Evolutionary conservation across 2,797 vertebrate species (phyloP).

Genomic region (Anabas testudineus): DNA sequence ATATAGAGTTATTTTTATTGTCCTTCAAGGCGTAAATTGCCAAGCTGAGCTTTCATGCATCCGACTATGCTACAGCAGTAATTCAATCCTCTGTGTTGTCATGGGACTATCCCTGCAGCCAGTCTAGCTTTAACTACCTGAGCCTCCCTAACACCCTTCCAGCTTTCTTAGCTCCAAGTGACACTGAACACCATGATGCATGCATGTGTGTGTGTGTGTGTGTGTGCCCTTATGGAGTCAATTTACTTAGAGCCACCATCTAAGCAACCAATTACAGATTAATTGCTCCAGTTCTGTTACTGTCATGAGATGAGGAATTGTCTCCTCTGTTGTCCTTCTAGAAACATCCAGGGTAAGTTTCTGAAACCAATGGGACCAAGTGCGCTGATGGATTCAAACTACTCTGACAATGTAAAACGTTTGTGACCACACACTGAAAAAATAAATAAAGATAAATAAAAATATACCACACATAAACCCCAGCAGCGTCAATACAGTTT

Average conservation of each 20-base stretch:
- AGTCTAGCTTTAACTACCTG: slow-evolving; percentile 54
- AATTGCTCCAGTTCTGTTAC: slow-evolving; percentile 30
- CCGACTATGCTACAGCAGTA: slow-evolving; percentile 21
- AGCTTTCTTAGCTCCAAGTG: slow-evolving; percentile 55
- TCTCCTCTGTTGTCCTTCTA: slow-evolving; percentile 36
- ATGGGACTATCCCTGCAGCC: slow-evolving; percentile 40
- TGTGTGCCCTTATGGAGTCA: slow-evolving; percentile 48
- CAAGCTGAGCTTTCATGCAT: slow-evolving; percentile 17
- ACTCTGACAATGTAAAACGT: not conserved
- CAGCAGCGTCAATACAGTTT: not conserved
- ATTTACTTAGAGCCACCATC: slow-evolving; percentile 53
- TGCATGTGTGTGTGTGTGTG: slow-evolving; percentile 6
- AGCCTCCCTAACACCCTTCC: slow-evolving; percentile 45
- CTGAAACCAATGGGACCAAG: not conserved
- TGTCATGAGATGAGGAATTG: slow-evolving; percentile 16
- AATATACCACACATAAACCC: not conserved
- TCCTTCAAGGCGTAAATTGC: not conserved
- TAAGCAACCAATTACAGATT: slow-evolving; percentile 52
- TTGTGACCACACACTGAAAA: not conserved
- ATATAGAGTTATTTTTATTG: not conserved
- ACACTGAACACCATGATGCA: slow-evolving; percentile 44
- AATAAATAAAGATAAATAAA: not conserved
- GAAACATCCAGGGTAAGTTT: slow-evolving; percentile 32
- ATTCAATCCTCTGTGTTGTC: slow-evolving; percentile 42
- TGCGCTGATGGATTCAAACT: not conserved